Conservation (phyloP, 2,797 vertebrate genomes). For the Florisuga fusca region DNA sequence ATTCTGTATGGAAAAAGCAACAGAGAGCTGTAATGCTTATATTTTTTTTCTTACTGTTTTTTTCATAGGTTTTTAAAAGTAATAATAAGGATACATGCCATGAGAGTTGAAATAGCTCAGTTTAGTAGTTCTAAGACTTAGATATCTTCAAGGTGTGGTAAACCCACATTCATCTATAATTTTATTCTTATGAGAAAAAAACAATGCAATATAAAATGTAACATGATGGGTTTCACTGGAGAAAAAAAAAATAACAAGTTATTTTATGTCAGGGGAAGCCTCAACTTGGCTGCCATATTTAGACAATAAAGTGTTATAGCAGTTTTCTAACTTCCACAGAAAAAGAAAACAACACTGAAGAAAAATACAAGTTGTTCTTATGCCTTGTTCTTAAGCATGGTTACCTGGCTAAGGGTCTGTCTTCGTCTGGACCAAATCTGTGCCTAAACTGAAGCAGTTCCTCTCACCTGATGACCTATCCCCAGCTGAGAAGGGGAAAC, state of each 20-base stretch:
- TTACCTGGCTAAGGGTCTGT: neutral
- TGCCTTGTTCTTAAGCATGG: neutral
- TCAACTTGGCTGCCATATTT: slow-evolving; percentile 11
- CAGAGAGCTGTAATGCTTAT: neutral
- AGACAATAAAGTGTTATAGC: neutral
- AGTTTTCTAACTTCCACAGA: neutral
- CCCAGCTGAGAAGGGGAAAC: no score
- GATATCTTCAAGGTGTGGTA: slow-evolving; percentile 55
- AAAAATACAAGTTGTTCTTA: neutral
- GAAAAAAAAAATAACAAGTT: neutral
- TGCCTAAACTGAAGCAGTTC: no score
- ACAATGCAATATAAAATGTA: neutral
- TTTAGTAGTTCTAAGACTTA: slow-evolving; percentile 38
- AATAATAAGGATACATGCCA: slow-evolving; percentile 31
- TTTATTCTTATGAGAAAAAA: slow-evolving; percentile 27
- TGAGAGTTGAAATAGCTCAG: slow-evolving; percentile 50
- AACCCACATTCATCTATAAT: slow-evolving; percentile 45
- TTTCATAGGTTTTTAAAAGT: neutral
- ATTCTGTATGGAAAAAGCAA: neutral
- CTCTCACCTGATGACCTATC: no score
- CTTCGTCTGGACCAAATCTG: no score
- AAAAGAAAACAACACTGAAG: neutral
- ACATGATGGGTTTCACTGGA: neutral
- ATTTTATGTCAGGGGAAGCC: neutral
- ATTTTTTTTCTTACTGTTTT: neutral